Percentiles rank a stretch among this genome's conserved stretches.
These are phyloP conservation scores for Phylloscopus whistleri DNA, from an alignment of 2,113 vertebrate genomes.

Conservation along the genomic window DNA sequence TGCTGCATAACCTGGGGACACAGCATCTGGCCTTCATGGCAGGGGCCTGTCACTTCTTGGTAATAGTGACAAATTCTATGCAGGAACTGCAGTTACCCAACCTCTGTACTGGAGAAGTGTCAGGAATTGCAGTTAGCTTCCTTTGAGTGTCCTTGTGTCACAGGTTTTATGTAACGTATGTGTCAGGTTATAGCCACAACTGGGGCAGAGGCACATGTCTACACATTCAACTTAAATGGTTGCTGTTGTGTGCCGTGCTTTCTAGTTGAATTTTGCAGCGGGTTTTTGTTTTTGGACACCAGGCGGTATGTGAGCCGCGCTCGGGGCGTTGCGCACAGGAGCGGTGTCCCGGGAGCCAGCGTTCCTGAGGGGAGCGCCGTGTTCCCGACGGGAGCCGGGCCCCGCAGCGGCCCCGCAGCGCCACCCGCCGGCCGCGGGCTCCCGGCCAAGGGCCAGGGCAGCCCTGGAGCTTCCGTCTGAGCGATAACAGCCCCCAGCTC, in stretches of 20 bases:
- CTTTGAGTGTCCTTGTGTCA: neutral
- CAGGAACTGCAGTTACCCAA: neutral
- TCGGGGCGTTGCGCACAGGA: neutral
- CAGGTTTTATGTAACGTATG: neutral
- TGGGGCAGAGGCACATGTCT: neutral
- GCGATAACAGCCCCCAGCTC: neutral
- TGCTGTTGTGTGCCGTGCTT: neutral
- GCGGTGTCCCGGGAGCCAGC: neutral
- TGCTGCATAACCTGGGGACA: neutral
- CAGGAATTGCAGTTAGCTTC: neutral
- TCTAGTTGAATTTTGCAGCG: neutral
- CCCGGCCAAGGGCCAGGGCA: neutral
- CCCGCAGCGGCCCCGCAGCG: neutral
- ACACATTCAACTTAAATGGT: neutral
- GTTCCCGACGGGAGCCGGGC: neutral
- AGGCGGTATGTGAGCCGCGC: neutral
- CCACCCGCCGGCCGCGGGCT: neutral
- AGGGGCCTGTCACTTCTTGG: neutral
- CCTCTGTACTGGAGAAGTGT: fast-evolving
- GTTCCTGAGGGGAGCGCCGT: neutral
- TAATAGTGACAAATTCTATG: neutral
- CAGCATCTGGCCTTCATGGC: neutral
- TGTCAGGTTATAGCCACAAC: neutral
- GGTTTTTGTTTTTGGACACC: neutral
- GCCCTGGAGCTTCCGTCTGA: neutral